A percentile compares a stretch with the other conserved stretches of the same genome.
Evolutionary conservation across 2,888 invertebrate genomes (phyloP).

Genomic region (Ceraclea dissimilis): DNA sequence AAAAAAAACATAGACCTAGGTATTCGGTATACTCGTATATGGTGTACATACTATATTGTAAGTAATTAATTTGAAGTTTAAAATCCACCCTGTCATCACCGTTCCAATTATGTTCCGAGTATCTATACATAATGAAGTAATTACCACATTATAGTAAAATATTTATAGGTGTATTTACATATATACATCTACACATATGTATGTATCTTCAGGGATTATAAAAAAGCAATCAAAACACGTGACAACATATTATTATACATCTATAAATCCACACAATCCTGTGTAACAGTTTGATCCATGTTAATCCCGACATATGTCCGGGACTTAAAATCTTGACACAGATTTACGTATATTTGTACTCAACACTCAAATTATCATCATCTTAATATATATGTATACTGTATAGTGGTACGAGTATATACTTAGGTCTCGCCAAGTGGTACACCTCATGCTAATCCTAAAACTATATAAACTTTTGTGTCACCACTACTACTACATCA

Average conservation of each 20-base stretch:
- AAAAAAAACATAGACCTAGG: no score
- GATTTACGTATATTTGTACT: slow-evolving; percentile 49
- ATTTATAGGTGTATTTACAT: no score
- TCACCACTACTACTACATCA: no score
- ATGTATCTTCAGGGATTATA: neutral
- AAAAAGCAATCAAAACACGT: slow-evolving; percentile 10
- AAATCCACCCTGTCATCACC: no score
- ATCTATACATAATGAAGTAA: no score
- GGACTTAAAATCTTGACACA: slow-evolving; percentile 48
- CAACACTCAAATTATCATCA: neutral
- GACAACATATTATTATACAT: neutral
- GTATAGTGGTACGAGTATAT: neutral
- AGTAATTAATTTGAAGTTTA: no score
- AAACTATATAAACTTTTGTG: neutral
- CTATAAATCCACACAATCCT: neutral
- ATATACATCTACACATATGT: no score
- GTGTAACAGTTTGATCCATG: slow-evolving; percentile 5
- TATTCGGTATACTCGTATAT: no score
- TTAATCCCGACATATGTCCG: slow-evolving; percentile 42
- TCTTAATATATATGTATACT: neutral
- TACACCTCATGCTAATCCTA: neutral
- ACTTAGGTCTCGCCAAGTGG: neutral
- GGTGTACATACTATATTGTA: no score
- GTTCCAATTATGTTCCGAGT: no score
- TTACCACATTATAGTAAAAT: no score